These are phyloP conservation scores for Dipodomys spectabilis DNA, from an alignment of 2,113 vertebrate species.

Conservation along the genomic window DNA sequence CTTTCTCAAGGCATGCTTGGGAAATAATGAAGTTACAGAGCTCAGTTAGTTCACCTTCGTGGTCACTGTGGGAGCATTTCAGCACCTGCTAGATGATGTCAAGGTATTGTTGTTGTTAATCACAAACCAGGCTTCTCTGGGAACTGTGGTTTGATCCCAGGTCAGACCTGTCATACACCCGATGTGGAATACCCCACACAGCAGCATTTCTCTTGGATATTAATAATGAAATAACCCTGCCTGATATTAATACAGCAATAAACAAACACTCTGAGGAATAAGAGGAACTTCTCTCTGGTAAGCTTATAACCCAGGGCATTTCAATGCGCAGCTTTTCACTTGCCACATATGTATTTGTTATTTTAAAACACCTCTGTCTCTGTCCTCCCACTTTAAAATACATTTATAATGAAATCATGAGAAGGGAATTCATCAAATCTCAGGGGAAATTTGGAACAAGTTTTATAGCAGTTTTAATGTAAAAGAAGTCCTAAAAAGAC, in stretches of 20 bases:
- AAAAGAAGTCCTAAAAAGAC: conserved; percentile 43
- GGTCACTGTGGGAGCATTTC: neutral
- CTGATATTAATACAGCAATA: conserved; percentile 42
- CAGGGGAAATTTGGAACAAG: conserved; percentile 62
- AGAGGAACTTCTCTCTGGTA: neutral
- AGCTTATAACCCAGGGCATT: neutral
- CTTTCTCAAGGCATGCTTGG: neutral
- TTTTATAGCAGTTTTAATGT: conserved; percentile 58
- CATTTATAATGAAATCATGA: conserved; percentile 60
- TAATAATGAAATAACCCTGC: conserved; percentile 18
- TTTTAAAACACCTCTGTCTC: conserved; percentile 64
- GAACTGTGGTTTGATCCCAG: neutral
- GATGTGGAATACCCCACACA: neutral
- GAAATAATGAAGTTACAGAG: neutral
- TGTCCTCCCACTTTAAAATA: conserved; percentile 51
- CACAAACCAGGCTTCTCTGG: neutral
- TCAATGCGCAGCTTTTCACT: neutral
- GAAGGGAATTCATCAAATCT: conserved; percentile 75
- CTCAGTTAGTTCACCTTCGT: neutral
- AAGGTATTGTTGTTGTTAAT: neutral
- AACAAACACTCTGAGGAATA: neutral
- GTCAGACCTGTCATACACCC: neutral
- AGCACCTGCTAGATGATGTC: neutral
- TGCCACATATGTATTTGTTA: conserved; percentile 3
- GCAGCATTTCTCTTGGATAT: conserved; percentile 9